Evolutionary conservation across 2,888 invertebrate genomes (phyloP).

Genomic region (Xestia sexstrigata): DNA sequence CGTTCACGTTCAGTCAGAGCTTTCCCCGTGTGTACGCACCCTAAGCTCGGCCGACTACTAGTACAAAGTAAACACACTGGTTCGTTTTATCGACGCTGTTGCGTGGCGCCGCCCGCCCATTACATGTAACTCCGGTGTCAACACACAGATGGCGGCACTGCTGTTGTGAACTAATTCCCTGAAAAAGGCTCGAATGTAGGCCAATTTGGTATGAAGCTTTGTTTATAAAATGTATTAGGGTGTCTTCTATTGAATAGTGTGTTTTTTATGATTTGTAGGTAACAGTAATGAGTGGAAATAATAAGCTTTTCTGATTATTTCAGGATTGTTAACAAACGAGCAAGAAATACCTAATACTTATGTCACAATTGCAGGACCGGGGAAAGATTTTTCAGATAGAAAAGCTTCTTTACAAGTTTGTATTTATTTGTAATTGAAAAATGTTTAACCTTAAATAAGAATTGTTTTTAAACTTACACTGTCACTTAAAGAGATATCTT

Average conservation of each 20-base stretch:
- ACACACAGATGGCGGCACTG: slow-evolving; percentile 64
- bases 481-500: too few relatives aligned
- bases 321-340: neutral
- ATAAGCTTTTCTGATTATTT: neutral
- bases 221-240: slow-evolving; percentile 19
- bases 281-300: too few relatives aligned
- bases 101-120: slow-evolving; percentile 58
- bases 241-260: neutral
- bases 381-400: neutral
- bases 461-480: neutral
- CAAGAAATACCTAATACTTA: neutral
- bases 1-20: slow-evolving; percentile 11
- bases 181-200: slow-evolving; percentile 52
- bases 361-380: neutral
- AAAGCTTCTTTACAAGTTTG: neutral
- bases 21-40: slow-evolving; percentile 40
- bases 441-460: neutral
- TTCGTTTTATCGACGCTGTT: slow-evolving; percentile 60
- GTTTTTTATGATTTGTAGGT: neutral
- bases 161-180: slow-evolving; percentile 30
- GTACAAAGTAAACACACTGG: slow-evolving; percentile 59
- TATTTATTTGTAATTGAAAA: neutral
- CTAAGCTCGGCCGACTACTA: slow-evolving; percentile 55
- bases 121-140: slow-evolving; percentile 49
- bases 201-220: slow-evolving; percentile 24